Conservation (phyloP, 2,888 invertebrate species). For the Ephialtes manifestator region DNA sequence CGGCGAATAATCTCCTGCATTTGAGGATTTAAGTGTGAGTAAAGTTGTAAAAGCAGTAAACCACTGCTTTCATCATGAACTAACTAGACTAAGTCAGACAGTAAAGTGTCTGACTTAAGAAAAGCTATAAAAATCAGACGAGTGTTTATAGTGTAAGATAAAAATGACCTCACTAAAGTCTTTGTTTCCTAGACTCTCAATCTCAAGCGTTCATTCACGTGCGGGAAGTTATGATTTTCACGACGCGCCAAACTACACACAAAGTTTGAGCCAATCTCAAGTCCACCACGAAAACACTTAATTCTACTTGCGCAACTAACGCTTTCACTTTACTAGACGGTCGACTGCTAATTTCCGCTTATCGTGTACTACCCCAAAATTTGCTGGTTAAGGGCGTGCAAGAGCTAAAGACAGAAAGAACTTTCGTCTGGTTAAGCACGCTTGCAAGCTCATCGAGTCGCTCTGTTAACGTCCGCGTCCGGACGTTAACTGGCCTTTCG, state of each 20-base stretch:
- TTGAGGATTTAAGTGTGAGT: not conserved
- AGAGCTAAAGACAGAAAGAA: constrained; percentile 56
- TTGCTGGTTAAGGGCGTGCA: constrained; percentile 28
- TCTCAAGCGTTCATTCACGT: not conserved
- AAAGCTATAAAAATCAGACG: not conserved
- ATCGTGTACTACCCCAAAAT: constrained; percentile 75
- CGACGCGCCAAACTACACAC: constrained; percentile 18
- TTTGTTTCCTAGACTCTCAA: constrained; percentile 12
- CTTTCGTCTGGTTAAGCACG: constrained; percentile 76
- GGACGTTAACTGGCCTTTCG: constrained; percentile 39
- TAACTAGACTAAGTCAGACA: not conserved
- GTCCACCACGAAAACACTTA: constrained; percentile 80
- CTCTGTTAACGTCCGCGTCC: constrained; percentile 29
- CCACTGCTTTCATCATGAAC: not conserved
- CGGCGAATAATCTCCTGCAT: not conserved
- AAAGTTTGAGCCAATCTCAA: constrained; percentile 73
- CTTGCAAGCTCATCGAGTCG: constrained; percentile 57
- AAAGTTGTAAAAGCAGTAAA: not conserved
- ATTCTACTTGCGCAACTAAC: constrained; percentile 73
- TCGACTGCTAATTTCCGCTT: constrained; percentile 83
- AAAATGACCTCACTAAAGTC: not conserved
- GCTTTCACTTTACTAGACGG: constrained; percentile 59
- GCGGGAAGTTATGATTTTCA: constrained; percentile 33
- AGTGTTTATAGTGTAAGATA: not conserved
- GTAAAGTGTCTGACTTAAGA: not conserved